phyloP scores from a whole-genome alignment of 2,888 invertebrate species.

The Drosophila neotestacea region DNA sequence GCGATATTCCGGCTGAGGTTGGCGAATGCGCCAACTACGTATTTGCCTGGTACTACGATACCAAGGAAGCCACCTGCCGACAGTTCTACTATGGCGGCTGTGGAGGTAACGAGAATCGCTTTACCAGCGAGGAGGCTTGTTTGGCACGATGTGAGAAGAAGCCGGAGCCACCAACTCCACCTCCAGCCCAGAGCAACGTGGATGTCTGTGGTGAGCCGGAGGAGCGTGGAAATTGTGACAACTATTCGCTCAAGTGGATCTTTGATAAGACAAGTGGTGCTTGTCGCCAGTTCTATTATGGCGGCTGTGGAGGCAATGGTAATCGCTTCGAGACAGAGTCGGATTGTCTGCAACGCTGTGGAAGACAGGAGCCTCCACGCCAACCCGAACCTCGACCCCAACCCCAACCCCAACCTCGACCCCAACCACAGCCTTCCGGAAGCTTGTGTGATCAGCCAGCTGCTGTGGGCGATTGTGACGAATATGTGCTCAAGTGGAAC shows the following conservation, averaged over 20 bases:
- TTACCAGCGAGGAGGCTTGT: conserved; percentile 89
- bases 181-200: conserved; percentile 40
- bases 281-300: conserved; percentile 94
- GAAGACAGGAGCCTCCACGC: conserved; percentile 81
- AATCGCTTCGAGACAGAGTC: conserved; percentile 92
- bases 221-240: conserved; percentile 90
- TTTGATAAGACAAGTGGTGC: conserved; percentile 90
- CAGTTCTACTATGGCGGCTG: conserved; percentile 96
- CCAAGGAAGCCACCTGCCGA: conserved; percentile 89
- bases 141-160: conserved; percentile 88
- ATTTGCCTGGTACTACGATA: conserved; percentile 93
- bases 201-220: conserved; percentile 89
- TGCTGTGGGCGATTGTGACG: conserved; percentile 91
- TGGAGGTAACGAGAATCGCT: conserved; percentile 96
- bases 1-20: conserved; percentile 90
- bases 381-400: conserved; percentile 10
- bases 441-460: conserved; percentile 88
- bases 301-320: conserved; percentile 96
- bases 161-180: conserved; percentile 82
- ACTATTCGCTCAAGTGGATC: conserved; percentile 91
- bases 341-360: conserved; percentile 89
- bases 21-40: conserved; percentile 92
- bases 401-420: conserved; percentile 12
- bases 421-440: conserved; percentile 36
- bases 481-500: conserved; percentile 91